Evolutionary conservation across 2,113 vertebrate species (phyloP), one percentile per base, ranked within the genome.

Genomic region (Rhinogobius similis): DNA sequence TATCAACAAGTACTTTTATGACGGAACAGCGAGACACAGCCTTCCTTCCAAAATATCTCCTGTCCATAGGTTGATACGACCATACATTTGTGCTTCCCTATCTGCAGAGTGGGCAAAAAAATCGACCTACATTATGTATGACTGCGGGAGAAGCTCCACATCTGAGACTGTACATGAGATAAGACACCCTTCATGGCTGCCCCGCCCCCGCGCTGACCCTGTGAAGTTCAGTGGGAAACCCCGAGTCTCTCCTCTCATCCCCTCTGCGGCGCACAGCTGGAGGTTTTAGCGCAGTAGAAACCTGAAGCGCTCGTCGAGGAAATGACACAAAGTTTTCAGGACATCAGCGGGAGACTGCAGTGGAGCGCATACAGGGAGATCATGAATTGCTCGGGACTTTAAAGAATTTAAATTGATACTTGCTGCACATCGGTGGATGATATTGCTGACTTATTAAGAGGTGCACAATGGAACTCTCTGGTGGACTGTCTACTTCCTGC

Each of bases 101-200:
- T 81, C 64, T 66, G 82, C 84, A 67, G 66, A 78, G 67, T 56
- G 73, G 38, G 61, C 26, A n/a, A n/a, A 65, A 46, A 75, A 65
- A 39, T 68, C 24, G n/a, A 46, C 72, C 65, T 86, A n/a, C 77
- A 82, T 86, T 86, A 82, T 86, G 76, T 24, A 84, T 86, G 81
- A 84, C 1, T 18, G 36, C 62, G 78, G 59, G 55, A 77, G 38
- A 4, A 59, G 76, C 79, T 63, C 50, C 68, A 73, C 68, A 68
- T 77, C 75, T 29, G 79, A 79, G 72, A 75, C 83, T 44, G 71
- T 62, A 56, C 21, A 23, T 1, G 20, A 67, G 65, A 82, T 75
- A 67, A 74, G 64, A 79, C 26, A 29, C 58, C 73, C 64, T 62
- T 5, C 18, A 20, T 3, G 56, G 27, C 69, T 29, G 52, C 27